Evolutionary conservation across 2,113 vertebrate species (phyloP).

Genomic region (Psophia crepitans): DNA sequence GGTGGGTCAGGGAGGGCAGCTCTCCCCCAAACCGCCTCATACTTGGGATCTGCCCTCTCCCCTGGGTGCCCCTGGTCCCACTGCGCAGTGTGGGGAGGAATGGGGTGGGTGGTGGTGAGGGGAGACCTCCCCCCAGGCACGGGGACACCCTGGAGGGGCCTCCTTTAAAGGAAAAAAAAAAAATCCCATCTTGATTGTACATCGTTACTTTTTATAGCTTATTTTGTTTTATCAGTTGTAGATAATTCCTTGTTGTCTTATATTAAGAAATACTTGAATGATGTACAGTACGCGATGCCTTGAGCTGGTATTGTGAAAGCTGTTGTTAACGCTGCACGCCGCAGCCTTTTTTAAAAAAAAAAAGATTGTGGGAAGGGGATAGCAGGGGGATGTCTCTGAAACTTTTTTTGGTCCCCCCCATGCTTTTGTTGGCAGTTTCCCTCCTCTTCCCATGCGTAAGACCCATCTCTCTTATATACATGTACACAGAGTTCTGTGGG

Average conservation of each 20-base stretch:
- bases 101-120: not conserved
- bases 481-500: not conserved
- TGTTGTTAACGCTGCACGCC: not conserved
- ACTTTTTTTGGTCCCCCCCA: not conserved
- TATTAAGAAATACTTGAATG: conserved; percentile 76
- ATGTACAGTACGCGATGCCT: conserved; percentile 21
- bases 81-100: accelerated
- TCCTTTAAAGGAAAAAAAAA: not conserved
- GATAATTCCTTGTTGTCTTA: conserved; percentile 64
- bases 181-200: conserved; percentile 52
- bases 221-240: conserved; percentile 45
- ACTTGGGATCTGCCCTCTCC: not conserved
- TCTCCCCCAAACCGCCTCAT: not conserved
- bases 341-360: not conserved
- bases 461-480: not conserved
- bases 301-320: conserved; percentile 41
- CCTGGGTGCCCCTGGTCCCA: not conserved
- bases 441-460: not conserved
- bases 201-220: conserved; percentile 31
- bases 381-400: not conserved
- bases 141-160: not conserved
- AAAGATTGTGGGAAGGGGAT: not conserved
- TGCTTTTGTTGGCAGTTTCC: not conserved
- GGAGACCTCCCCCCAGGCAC: not conserved
- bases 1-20: not conserved